Percentiles rank a stretch among this genome's conserved stretches.
Conservation (phyloP, 2,888 invertebrate genomes). For the Lasioglossum oenotherae region DNA sequence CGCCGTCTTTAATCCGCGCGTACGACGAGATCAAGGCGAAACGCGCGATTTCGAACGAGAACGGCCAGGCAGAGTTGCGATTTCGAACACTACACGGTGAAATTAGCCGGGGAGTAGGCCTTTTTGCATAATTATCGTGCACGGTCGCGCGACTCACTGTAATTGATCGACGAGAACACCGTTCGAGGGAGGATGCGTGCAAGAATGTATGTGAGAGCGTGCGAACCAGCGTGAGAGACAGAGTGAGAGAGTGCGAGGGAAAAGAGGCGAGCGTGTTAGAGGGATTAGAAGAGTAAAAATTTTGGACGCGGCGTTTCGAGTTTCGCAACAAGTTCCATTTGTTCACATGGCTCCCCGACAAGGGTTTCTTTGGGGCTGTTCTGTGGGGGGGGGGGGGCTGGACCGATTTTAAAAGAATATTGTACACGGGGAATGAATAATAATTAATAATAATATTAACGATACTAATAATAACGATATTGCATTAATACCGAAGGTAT, state of each 20-base stretch:
- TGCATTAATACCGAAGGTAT: slow-evolving; percentile 76
- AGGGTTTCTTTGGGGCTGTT: neutral
- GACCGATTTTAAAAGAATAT: slow-evolving; percentile 50
- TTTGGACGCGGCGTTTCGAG: slow-evolving; percentile 25
- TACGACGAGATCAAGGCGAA: neutral
- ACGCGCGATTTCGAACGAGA: neutral
- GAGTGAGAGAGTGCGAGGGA: slow-evolving; percentile 1
- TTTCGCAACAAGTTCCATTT: slow-evolving; percentile 56
- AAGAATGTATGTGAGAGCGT: neutral
- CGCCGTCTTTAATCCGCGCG: neutral
- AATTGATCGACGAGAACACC: slow-evolving; percentile 39
- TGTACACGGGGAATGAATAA: slow-evolving; percentile 57
- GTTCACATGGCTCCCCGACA: slow-evolving; percentile 43
- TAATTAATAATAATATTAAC: slow-evolving; percentile 60
- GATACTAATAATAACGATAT: slow-evolving; percentile 68
- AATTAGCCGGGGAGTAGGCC: slow-evolving; percentile 6
- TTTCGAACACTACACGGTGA: slow-evolving; percentile 53
- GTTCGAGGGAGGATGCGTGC: slow-evolving; percentile 19
- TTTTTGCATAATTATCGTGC: slow-evolving; percentile 52
- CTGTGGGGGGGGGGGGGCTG: slow-evolving; percentile 26
- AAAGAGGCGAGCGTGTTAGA: neutral
- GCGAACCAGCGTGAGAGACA: neutral
- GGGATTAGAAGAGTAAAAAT: neutral
- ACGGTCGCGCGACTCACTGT: slow-evolving; percentile 48
- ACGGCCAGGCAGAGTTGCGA: slow-evolving; percentile 65